Evolutionary conservation across 2,888 invertebrate genomes (phyloP).

Genomic region (Trissonchulus latispiculum): DNA sequence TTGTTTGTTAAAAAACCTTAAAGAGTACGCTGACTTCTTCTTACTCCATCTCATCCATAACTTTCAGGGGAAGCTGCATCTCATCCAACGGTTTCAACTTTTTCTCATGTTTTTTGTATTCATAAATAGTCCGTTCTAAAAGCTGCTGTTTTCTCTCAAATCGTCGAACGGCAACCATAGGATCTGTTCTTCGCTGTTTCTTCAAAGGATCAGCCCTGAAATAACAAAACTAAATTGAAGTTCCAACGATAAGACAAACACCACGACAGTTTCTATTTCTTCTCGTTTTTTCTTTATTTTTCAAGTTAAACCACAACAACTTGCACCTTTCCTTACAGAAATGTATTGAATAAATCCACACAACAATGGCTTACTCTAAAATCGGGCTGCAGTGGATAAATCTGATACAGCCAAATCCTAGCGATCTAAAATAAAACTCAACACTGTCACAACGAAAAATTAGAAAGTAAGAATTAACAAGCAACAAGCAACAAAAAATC

Average conservation of each 20-base stretch:
- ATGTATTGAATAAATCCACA: too few relatives aligned
- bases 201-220: conserved; percentile 73
- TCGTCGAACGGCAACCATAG: conserved; percentile 63
- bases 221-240: conserved; percentile 13
- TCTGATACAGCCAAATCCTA: too few relatives aligned
- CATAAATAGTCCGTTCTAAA: conserved; percentile 72
- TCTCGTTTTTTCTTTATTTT: not conserved
- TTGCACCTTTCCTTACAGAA: too few relatives aligned
- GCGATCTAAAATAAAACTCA: too few relatives aligned
- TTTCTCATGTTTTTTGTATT: conserved; percentile 65
- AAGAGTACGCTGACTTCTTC: not conserved
- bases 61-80: conserved; percentile 52
- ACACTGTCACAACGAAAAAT: too few relatives aligned
- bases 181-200: conserved; percentile 76
- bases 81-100: conserved; percentile 85
- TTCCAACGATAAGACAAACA: not conserved
- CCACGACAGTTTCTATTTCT: not conserved
- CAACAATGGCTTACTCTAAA: too few relatives aligned
- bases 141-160: conserved; percentile 71
- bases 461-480: too few relatives aligned
- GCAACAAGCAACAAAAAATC: too few relatives aligned
- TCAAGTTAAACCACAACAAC: too few relatives aligned
- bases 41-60: not conserved
- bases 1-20: not conserved
- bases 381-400: too few relatives aligned